Base-by-base conservation (phyloP, 2,888 invertebrate species). In the Tachystola acroxantha region DNA sequence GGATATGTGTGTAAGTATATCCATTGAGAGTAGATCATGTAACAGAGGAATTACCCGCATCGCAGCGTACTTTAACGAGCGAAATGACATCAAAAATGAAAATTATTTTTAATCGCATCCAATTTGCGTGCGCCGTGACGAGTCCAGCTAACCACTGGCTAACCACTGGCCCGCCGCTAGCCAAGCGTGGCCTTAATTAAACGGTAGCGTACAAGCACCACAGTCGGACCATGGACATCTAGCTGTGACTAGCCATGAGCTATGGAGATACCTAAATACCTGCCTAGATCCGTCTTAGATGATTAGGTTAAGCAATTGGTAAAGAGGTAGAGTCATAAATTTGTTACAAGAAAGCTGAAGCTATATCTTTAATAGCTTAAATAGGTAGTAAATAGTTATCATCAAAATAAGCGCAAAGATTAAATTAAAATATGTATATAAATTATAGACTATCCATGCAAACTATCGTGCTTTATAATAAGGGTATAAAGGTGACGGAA, bases 81-180 rank as follows among this genome's bases (percentile, higher is more conserved):
- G 68, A 76, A 84, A 79, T 85, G 85, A 85, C 86, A 86, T 76
- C 75, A 75, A 79, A 80, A 79, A 81, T 80, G 82, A 68, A 82
- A 86, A 85, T 85, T 84, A 81, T 77, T 84, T 85, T 84, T 84
- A 85, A 85, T 85, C 81, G 75, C 61, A 49, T 59, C 70, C 81
- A 85, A 84, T 85, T 86, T 81, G 70, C 75, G 71, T 73, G 59
- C 63, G 53, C 53, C 59, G 58, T 65, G 64, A 63, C 64, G 67
- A 65, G 61, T 64, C 43, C 48, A 44, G 54, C 58, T 70, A 70
- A 70, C 60, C 48, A 51, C 64, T 48, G 60, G 51, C 55, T 77
- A 75, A 76, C 71, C 61, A 76, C 70, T 45, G 68, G 62, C 53
- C 57, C 55, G 53, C 31, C 44, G 57, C 50, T 65, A 66, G 59